These are phyloP conservation scores for Silurus glanis DNA, from an alignment of 2,113 vertebrate genomes.

Conservation along the genomic window DNA sequence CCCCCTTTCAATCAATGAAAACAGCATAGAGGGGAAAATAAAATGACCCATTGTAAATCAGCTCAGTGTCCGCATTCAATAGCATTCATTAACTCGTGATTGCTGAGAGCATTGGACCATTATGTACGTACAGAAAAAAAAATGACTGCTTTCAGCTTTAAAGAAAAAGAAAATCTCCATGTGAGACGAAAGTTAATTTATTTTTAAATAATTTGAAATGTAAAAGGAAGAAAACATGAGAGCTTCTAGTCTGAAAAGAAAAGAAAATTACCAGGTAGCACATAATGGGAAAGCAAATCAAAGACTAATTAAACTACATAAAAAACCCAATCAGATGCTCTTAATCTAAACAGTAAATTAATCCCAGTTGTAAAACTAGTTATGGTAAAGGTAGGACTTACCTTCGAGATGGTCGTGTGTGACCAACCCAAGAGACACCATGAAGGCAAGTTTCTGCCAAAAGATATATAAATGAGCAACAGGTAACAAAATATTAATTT, in stretches of 20 bases:
- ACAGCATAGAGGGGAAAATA: not conserved
- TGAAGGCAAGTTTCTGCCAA: slow-evolving; percentile 96
- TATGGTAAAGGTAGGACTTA: slow-evolving; percentile 58
- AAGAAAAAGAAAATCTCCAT: not conserved
- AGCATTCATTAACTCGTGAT: not conserved
- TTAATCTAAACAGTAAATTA: not conserved
- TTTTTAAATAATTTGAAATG: not conserved
- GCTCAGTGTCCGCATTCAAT: not conserved
- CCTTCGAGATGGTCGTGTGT: slow-evolving; percentile 97
- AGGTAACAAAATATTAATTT: not conserved
- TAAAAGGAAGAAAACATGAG: not conserved
- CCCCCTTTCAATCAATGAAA: not conserved
- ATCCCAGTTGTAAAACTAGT: not conserved
- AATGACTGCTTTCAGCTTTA: not conserved
- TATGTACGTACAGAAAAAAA: not conserved
- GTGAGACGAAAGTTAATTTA: not conserved
- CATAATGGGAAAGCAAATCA: too few relatives aligned
- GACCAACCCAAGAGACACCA: slow-evolving; percentile 95
- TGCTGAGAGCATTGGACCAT: not conserved
- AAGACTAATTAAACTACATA: too few relatives aligned
- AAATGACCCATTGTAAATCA: not conserved
- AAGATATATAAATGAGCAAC: not conserved
- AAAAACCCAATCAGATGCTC: too few relatives aligned
- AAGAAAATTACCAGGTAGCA: not conserved
- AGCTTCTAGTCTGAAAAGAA: not conserved